phyloP scores from a whole-genome alignment of 2,888 invertebrate species.

The Suillia variegata region DNA sequence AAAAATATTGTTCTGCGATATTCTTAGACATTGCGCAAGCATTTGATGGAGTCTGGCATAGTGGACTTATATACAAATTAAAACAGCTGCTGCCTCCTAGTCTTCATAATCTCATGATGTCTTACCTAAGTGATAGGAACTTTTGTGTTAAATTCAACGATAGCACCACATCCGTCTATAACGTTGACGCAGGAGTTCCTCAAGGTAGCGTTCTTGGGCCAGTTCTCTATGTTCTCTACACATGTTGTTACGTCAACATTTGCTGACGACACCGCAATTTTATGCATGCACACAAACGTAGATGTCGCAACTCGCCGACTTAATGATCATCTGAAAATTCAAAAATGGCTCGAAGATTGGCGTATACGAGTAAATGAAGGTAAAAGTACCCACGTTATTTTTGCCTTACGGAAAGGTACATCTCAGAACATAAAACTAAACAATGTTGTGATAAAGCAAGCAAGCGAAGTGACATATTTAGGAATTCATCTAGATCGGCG shows the following conservation, averaged over 20 bases:
- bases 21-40: not conserved
- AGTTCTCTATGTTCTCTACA: not conserved
- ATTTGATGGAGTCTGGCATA: not conserved
- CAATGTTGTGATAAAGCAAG: not conserved
- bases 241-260: not conserved
- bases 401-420: not conserved
- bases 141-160: not conserved
- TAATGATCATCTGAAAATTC: not conserved
- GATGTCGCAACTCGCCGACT: not conserved
- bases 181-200: constrained; percentile 1
- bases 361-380: not conserved
- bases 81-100: not conserved
- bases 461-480: not conserved
- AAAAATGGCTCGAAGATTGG: not conserved
- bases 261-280: no score
- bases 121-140: not conserved
- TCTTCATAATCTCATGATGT: not conserved
- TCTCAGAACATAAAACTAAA: not conserved
- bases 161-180: no score
- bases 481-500: not conserved
- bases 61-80: not conserved
- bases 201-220: not conserved
- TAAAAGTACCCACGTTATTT: not conserved
- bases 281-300: not conserved
- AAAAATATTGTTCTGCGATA: not conserved